phyloP scores from a whole-genome alignment of 1,140 invertebrate species.

The Nephotettix cincticeps region DNA sequence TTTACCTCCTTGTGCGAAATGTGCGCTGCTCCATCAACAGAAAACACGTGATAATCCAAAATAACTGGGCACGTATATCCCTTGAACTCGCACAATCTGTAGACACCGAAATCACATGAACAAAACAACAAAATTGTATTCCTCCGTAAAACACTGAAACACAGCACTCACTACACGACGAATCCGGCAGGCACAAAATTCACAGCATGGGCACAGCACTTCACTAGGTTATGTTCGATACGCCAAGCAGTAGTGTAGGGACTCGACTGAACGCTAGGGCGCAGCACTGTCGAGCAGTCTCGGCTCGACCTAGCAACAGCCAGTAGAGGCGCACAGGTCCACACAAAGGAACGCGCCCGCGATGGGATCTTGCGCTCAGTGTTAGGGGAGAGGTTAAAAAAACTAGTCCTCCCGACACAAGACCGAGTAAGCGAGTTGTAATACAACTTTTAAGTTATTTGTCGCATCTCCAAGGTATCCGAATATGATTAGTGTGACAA shows the following conservation, averaged over 20 bases:
- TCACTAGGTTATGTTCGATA: slow-evolving; percentile 11
- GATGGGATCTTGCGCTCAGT: slow-evolving; percentile 24
- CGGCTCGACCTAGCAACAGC: slow-evolving; percentile 27
- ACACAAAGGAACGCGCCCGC: slow-evolving; percentile 10
- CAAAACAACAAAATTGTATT: slow-evolving; percentile 9
- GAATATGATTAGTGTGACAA: no score
- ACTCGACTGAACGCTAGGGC: slow-evolving; percentile 15
- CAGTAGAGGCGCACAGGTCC: slow-evolving; percentile 8
- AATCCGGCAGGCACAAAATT: neutral
- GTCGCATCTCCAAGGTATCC: slow-evolving; percentile 1
- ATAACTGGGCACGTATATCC: slow-evolving; percentile 16
- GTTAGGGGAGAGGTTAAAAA: slow-evolving; percentile 27
- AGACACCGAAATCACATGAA: slow-evolving; percentile 8
- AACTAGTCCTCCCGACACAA: slow-evolving; percentile 5
- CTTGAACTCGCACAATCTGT: neutral
- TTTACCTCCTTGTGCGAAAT: slow-evolving; percentile 26
- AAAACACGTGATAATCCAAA: slow-evolving; percentile 26
- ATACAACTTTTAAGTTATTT: slow-evolving; percentile 33
- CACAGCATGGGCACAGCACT: slow-evolving; percentile 23
- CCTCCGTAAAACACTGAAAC: neutral
- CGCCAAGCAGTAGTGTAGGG: neutral
- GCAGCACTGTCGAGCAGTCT: neutral
- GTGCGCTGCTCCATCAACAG: slow-evolving; percentile 21
- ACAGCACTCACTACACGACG: no score
- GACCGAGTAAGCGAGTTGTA: slow-evolving; percentile 30